phyloP scores from a whole-genome alignment of 2,113 vertebrate genomes.

The Gobiocypris rarus region DNA sequence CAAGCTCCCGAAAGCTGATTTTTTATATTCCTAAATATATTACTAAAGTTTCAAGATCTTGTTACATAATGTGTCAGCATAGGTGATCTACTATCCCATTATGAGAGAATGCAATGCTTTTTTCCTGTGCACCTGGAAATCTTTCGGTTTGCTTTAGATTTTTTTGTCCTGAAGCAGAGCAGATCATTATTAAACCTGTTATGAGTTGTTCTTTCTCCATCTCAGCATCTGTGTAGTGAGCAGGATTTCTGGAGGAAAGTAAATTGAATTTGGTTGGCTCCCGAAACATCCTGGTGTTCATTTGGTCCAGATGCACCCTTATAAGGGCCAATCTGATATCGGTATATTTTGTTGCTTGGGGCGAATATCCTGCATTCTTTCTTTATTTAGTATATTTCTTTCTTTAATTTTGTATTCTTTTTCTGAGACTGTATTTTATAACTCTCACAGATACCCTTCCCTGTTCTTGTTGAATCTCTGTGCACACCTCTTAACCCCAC shows the following conservation, averaged over 20 bases:
- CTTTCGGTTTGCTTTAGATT: neutral
- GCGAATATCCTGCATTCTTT: neutral
- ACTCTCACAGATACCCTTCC: neutral
- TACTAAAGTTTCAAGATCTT: neutral
- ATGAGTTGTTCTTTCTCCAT: constrained; percentile 16
- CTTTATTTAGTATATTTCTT: neutral
- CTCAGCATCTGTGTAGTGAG: constrained; percentile 18
- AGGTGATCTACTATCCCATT: constrained; percentile 3
- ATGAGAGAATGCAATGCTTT: neutral
- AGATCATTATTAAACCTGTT: constrained; percentile 20
- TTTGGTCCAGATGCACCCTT: constrained; percentile 13
- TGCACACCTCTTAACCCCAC: constrained; percentile 12
- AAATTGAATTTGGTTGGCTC: constrained; percentile 24
- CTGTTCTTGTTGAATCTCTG: neutral
- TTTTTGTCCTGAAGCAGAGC: constrained; percentile 14
- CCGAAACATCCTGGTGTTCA: constrained; percentile 22
- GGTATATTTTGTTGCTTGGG: neutral
- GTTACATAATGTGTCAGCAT: neutral
- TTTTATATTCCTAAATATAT: neutral
- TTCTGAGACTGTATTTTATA: neutral
- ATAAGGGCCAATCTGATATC: neutral
- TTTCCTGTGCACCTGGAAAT: neutral
- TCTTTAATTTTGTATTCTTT: neutral
- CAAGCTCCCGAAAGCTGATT: too few relatives aligned
- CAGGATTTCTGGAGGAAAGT: constrained; percentile 3